Base-by-base conservation (phyloP, 1,140 invertebrate species). In the Cepaea nemoralis region DNA sequence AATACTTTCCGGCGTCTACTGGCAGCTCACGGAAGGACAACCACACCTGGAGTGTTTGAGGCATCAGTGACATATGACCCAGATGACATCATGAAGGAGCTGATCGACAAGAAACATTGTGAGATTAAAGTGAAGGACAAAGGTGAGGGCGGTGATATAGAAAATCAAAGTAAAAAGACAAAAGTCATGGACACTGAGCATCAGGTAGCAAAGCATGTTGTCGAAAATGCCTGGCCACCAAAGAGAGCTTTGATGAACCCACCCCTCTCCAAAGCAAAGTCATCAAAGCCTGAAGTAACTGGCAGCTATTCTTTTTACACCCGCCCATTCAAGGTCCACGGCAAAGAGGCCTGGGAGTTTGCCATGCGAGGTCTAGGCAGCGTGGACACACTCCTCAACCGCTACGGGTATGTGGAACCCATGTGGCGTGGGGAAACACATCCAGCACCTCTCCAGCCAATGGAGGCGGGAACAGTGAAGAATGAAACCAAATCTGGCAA, bases 331-430 rank as follows among this genome's bases (percentile, higher is more conserved):
- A 89, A 88, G 69, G 86, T 90, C 24, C 86, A 86, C 63, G 89
- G 89, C 27, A 50, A 80, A 63, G 87, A 90, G 31, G 89, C 89
- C 24, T 85, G 85, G 63, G 87, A 89, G 78, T 85, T 88, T 83
- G 89, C 89, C 2, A 87, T 89, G 67, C 81, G 86, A 63, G 88
- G 89, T 78, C 84, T 88, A 12, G 88, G 89, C 19, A 84, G 81
- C 1, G 83, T 88, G n/a, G 85, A 89, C 78, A 86, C 85, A 31
- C 66, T 91, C 14, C 83, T 89, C 45, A 83, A 85, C 45, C 86
- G 86, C 78, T 87, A 89, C 80, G 87, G 87, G 24, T 79, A 87
- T 55, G 78, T 85, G 48, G 33, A 31, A 5, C 78, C 78, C 5
- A 27, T 27, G 31, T 55, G 33, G 31, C 55, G 63, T 31, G 50